phyloP scores from a whole-genome alignment of 2,113 vertebrate species.

The Pionites leucogaster region DNA sequence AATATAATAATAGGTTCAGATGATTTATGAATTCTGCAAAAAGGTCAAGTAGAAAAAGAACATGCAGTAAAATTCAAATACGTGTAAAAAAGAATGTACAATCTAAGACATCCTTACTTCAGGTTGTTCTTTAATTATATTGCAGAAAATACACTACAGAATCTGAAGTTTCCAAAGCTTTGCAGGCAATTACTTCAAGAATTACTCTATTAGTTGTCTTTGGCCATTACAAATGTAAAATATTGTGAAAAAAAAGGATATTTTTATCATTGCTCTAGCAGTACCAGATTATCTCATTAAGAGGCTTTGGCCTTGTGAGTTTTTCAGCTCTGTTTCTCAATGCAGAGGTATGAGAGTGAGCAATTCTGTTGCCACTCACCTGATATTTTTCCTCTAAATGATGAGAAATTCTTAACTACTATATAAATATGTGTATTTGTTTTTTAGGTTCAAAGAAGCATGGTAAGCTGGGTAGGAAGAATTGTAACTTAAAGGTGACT shows the following conservation, averaged over 20 bases:
- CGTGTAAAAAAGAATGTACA: neutral
- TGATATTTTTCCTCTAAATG: neutral
- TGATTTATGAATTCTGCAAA: neutral
- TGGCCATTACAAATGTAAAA: neutral
- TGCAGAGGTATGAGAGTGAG: neutral
- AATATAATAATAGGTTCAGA: neutral
- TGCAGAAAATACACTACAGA: neutral
- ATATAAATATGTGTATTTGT: neutral
- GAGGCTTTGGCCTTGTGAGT: neutral
- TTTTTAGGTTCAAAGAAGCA: conserved; percentile 26
- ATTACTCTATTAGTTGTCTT: neutral
- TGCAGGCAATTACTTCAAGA: conserved; percentile 1
- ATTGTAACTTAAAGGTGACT: neutral
- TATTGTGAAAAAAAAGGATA: neutral
- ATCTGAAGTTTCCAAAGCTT: neutral
- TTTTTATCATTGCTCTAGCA: neutral
- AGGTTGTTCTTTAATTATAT: neutral
- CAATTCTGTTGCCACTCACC: neutral
- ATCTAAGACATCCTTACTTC: neutral
- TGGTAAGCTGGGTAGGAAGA: conserved; percentile 24
- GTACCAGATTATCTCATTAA: neutral
- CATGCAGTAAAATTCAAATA: neutral
- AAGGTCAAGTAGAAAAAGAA: neutral
- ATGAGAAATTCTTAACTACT: neutral
- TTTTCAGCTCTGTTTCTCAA: neutral